Base-by-base conservation (phyloP, 2,888 invertebrate genomes). In the Stenoptilia bipunctidactyla region DNA sequence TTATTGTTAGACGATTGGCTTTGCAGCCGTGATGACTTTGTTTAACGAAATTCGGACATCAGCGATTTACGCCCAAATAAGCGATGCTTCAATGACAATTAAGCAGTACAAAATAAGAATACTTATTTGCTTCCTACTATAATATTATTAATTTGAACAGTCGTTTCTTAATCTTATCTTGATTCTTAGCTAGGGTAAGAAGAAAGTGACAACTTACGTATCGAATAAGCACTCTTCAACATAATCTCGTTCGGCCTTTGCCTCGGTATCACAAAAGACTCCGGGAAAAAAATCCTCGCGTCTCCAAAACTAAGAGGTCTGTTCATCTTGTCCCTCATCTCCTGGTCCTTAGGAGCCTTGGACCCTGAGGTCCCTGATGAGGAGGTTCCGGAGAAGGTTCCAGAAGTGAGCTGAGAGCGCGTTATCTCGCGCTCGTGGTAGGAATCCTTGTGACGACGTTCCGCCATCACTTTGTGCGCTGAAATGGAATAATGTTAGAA, bases 281-380 rank as follows among this genome's bases (percentile, higher is more conserved):
- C 85, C n/a, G 85, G 84, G 41, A 84, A 83, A 65, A 85, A 83
- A 0, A 83, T 79, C 48, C 84, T 62, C 15, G 77, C 75, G 48
- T 84, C 84, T 10, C 76, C 76, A 37, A 76, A 82, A 43, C 77
- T 79, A 12, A 76, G 46, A 0, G 83, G 77, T 36, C 83, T 55
- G 52, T 60, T 68, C 54, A 62, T 59, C 48, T 69, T 70, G 33
- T 73, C 70, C 36, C 58, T 45, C 15, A 41, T 40, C n/a, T 61
- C 70, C 10, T 65, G 65, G 44, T 73, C 74, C 41, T 67, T 67
- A 42, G 67, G 70, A 1, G 70, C 66, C 43, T 75, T 79, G 2
- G 84, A 83, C 5, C 84, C 84, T 2, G 84, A 85, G 1, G 83
- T 83, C 0, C 83, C 83, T 1, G 84, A 83, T 0, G 84, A 84